A percentile compares a stretch with the other conserved stretches of the same genome.
Conservation (phyloP, 2,113 vertebrate genomes). For the Delphinapterus leucas region DNA sequence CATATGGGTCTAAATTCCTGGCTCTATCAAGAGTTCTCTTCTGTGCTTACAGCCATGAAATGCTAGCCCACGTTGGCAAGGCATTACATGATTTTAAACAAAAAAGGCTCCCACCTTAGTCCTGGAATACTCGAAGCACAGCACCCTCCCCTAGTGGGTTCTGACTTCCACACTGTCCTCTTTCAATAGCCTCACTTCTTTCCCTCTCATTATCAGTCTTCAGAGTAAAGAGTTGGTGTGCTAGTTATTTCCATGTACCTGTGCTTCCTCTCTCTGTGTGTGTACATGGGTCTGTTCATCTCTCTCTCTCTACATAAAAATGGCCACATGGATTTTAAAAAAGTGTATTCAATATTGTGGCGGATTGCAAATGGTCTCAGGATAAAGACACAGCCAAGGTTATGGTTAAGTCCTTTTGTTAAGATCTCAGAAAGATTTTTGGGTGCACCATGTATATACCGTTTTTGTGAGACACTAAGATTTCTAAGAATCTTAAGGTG, state of each 20-base stretch:
- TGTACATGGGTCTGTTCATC: not conserved
- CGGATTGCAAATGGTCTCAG: not conserved
- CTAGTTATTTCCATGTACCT: not conserved
- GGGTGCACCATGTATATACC: not conserved
- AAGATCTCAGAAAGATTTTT: not conserved
- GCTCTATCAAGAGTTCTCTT: not conserved
- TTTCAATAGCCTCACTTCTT: not conserved
- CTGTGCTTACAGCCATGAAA: not conserved
- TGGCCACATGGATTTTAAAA: not conserved
- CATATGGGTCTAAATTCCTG: not conserved
- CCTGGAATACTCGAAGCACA: not conserved
- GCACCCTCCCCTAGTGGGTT: not conserved
- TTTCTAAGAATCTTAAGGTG: not conserved
- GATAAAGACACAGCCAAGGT: not conserved
- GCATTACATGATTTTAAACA: not conserved
- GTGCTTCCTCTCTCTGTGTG: not conserved
- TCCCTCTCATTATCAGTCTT: not conserved
- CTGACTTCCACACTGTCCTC: not conserved
- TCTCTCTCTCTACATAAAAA: not conserved
- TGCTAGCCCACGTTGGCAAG: not conserved
- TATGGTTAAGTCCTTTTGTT: not conserved
- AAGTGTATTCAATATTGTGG: not conserved
- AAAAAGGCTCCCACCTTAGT: not conserved
- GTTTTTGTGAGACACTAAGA: not conserved
- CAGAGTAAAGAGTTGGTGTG: not conserved